Conservation (phyloP, 2,888 invertebrate species). For the Stomorhina lunata region DNA sequence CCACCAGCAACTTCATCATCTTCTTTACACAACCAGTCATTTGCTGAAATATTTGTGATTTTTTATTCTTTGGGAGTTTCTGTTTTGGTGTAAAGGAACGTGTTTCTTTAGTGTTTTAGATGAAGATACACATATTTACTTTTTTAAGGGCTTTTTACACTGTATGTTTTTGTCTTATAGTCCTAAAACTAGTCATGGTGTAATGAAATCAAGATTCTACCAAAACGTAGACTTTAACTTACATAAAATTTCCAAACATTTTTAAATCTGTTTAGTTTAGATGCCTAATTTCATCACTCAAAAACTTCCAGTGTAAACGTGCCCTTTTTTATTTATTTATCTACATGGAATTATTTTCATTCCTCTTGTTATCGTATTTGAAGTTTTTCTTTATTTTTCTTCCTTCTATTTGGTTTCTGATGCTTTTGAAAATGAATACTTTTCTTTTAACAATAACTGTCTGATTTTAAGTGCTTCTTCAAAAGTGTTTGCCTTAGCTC, state of each 20-base stretch:
- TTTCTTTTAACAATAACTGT: slow-evolving; percentile 57
- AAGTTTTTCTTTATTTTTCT: slow-evolving; percentile 25
- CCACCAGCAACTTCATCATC: slow-evolving; percentile 1
- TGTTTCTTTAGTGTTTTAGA: slow-evolving; percentile 41
- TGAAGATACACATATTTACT: slow-evolving; percentile 24
- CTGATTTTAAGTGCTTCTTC: slow-evolving; percentile 60
- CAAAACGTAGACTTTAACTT: no score
- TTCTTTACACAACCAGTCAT: not conserved
- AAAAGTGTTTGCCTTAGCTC: slow-evolving; percentile 47
- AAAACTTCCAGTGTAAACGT: no score
- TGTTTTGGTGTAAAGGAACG: slow-evolving; percentile 36
- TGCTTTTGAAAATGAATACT: slow-evolving; percentile 11
- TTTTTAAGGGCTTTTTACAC: no score
- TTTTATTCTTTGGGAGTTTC: slow-evolving; percentile 30
- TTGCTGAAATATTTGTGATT: slow-evolving; percentile 27
- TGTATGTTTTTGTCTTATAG: no score
- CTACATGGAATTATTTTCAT: not conserved
- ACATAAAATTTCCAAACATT: no score
- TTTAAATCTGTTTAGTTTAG: no score
- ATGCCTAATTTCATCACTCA: no score
- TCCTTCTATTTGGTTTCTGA: not conserved
- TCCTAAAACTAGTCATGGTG: no score
- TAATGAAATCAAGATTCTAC: no score
- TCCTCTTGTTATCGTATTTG: not conserved
- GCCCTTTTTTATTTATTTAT: no score